These are phyloP conservation scores for Urocynchramus pylzowi DNA, from an alignment of 2,113 vertebrate genomes.

Conservation along the genomic window DNA sequence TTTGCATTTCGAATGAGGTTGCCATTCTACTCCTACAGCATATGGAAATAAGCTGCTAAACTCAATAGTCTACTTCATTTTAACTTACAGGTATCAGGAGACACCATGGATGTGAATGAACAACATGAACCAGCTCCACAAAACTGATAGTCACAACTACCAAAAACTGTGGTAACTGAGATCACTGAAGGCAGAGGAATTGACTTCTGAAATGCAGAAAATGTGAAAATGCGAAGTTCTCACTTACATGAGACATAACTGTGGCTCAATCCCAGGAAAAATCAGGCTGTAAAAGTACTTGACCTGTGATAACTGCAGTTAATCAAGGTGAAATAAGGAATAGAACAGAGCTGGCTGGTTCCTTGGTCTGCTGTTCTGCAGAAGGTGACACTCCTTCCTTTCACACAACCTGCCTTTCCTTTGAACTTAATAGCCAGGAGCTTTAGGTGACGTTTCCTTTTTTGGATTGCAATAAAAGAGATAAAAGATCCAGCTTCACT, in stretches of 20 bases:
- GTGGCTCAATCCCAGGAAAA: background rate
- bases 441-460: background rate
- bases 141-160: background rate
- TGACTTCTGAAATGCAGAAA: background rate
- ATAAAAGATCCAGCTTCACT: background rate
- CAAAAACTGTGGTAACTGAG: background rate
- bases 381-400: background rate
- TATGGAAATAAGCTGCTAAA: background rate
- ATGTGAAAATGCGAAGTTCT: background rate
- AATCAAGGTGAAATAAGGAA: background rate
- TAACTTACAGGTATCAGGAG: background rate
- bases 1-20: background rate
- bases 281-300: background rate
- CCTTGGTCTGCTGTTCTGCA: background rate
- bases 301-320: background rate
- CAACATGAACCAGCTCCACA: background rate
- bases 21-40: background rate
- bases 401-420: background rate
- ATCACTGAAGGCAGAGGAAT: background rate
- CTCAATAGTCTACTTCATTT: background rate
- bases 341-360: background rate
- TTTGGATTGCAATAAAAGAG: background rate
- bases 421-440: background rate
- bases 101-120: background rate
- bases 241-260: background rate